phyloP scores from a whole-genome alignment of 2,888 invertebrate genomes.

The Sarcophaga caerulescens region DNA sequence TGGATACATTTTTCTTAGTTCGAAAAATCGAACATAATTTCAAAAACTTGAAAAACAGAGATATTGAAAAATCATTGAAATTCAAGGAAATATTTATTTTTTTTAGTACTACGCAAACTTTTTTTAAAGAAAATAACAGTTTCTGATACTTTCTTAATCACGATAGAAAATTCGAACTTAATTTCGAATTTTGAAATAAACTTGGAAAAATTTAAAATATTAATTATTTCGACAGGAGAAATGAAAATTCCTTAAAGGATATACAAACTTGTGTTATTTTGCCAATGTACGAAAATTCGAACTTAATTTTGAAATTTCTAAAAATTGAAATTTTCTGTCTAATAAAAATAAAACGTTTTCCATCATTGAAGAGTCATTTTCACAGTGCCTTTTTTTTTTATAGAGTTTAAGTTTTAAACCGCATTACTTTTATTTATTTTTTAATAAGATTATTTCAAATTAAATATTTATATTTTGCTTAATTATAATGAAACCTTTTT shows the following conservation, averaged over 20 bases:
- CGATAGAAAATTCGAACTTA: neutral
- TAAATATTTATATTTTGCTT: conserved; percentile 44
- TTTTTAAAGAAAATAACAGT: too few relatives aligned
- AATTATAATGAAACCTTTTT: conserved; percentile 66
- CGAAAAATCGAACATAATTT: neutral
- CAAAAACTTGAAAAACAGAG: neutral
- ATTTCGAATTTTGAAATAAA: neutral
- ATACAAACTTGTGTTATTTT: neutral
- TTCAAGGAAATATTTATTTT: neutral
- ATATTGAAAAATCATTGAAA: neutral
- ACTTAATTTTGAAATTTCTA: neutral
- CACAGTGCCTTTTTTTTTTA: neutral
- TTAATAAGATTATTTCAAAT: neutral
- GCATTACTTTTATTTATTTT: neutral
- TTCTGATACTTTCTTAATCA: neutral
- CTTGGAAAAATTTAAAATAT: too few relatives aligned
- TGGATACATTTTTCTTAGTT: neutral
- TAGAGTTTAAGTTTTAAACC: neutral
- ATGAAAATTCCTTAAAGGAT: neutral
- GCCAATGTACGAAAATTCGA: neutral
- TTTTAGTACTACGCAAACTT: neutral
- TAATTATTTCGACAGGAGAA: too few relatives aligned
- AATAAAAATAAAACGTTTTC: too few relatives aligned
- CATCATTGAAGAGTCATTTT: neutral
- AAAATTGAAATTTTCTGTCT: neutral